Evolutionary conservation across 2,797 vertebrate genomes (phyloP), one percentile per base, ranked within the genome.

Genomic region (Tokudaia muenninki): DNA sequence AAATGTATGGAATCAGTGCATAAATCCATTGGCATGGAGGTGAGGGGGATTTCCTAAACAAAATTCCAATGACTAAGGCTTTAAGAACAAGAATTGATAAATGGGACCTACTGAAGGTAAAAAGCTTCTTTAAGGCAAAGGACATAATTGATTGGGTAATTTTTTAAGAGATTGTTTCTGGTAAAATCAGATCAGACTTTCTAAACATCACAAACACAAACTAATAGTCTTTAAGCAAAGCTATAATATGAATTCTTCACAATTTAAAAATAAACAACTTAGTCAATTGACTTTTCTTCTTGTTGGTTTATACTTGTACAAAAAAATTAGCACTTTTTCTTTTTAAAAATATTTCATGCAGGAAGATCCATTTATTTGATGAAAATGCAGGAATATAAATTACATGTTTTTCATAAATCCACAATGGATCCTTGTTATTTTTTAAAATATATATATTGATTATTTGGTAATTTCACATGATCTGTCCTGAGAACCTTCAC

Each of bases 211-310:
- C 86, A 52, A 96, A 78, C 26, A 88, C 84, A 92, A 94, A 89
- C 13, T 91, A 96, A 95, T 12, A 95, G 70, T 61, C 34, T 87
- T 96, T 92, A 94, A 88, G 65, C 74, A 95, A 90, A 96, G 24
- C 26, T 79, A 67, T 72, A 50, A 81, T 31, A 10, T 52, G 34
- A 87, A 79, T 94, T 65, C 47, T 55, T 90, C 29, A 95, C 7
- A 87, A 26, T 2, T 77, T 84, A 16, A 89, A 88, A 90, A 92
- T 16, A 84, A 16, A 80, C 70, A 92, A 59, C 87, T 92, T 65
- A 75, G 47, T 21, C 90, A 93, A 52, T 59, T 94, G n/a, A 2
- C 11, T 63, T 77, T 37, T 77, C 59, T 95, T 65, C 70, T 41
- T 94, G 26, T 77, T 95, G 24, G 55, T 83, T 96, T 97, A 96